Evolutionary conservation across 2,888 invertebrate genomes (phyloP), one percentile per base, ranked within the genome.

Genomic region (Adela reaumurella): DNA sequence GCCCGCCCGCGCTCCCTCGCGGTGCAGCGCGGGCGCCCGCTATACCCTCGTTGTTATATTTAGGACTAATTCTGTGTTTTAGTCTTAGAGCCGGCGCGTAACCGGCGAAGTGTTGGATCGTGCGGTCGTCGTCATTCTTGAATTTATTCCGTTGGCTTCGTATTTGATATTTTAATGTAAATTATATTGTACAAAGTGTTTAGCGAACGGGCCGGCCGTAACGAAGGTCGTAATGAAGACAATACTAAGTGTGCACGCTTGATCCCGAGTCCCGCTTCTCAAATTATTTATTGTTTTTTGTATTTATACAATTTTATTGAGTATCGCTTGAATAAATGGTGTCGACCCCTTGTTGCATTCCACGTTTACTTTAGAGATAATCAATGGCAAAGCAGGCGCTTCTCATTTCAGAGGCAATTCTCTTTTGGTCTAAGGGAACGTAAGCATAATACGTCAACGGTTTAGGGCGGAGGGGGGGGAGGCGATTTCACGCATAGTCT

Each of bases 1-100:
- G n/a, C n/a, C n/a, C n/a, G n/a, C n/a, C n/a, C n/a, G 45, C 43
- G 49, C n/a, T 45, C 44, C 47, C 45, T 48, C 42, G 16, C 35
- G 16, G 35, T 18, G 35, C 46, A 3, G 46, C 46, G 16, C 18
- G 58, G 35, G 45, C 48, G 46, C 42, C 44, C 35, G 41, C 18
- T 20, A 43, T 35, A 19, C 8, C 50, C 54, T 45, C 46, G 17
- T 43, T 43, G 17, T 43, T 43, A n/a, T 17, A 17, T 2, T 43
- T 43, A 6, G 8, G 43, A 17, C 17, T 43, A 43, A 43, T n/a
- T 35, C 16, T 11, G 16, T 20, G n/a, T 16, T 44, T 48, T 44
- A 8, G 17, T 48, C n/a, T 19, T 35, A 35, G 35, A 24, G n/a
- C n/a, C n/a, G n/a, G n/a, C n/a, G n/a, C n/a, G n/a, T n/a, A n/a